Evolutionary conservation across 2,113 vertebrate species (phyloP).

Genomic region (Antechinus stuartii): DNA sequence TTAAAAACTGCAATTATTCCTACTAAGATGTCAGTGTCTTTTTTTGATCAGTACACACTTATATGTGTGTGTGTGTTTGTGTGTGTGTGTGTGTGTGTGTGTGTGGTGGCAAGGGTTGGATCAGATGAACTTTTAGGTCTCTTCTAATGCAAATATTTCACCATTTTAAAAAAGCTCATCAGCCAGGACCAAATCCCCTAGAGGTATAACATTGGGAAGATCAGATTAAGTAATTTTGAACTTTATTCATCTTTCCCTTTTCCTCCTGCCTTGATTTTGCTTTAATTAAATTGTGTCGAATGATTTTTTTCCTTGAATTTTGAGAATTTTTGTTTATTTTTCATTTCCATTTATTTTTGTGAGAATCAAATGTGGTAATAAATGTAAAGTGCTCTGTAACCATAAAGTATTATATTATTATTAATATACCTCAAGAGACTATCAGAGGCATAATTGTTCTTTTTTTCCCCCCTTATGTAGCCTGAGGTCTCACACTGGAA

Average conservation of each 20-base stretch:
- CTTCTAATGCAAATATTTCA: background rate
- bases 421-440: background rate
- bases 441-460: background rate
- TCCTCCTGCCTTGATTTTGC: background rate
- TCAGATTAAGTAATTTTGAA: background rate
- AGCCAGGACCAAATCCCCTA: background rate
- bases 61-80: background rate
- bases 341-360: background rate
- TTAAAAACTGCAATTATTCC: background rate
- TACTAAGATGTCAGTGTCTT: background rate
- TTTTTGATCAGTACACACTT: background rate
- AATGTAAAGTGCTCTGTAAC: background rate
- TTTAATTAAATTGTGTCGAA: background rate
- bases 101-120: background rate
- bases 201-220: background rate
- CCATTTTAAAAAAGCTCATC: background rate
- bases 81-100: too few relatives aligned
- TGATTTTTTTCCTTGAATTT: background rate
- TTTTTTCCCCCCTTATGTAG: background rate
- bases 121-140: background rate
- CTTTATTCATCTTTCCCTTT: background rate
- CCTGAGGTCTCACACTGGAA: background rate
- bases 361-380: background rate
- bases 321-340: background rate
- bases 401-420: background rate